Evolutionary conservation across 2,113 vertebrate genomes (phyloP), one percentile per base, ranked within the genome.

Genomic region (Leptobrachium ailaonicum): DNA sequence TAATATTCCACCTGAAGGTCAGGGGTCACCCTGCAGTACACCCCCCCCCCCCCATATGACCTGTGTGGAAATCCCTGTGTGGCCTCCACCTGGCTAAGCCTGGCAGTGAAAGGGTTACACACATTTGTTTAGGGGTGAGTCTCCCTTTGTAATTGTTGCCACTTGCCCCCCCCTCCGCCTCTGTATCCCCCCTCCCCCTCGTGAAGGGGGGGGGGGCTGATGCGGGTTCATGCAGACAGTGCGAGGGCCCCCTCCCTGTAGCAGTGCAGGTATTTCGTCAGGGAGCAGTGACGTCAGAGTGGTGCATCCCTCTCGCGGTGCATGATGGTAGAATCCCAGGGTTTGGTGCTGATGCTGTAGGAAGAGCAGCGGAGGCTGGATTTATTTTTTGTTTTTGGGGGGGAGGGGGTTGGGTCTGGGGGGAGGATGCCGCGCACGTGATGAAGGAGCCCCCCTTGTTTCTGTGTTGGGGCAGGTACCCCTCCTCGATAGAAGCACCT

Each of bases 271-370:
- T 80, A 68, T 80, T 80, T 80, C 47, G 14, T 53, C 64, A 41
- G 2, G 11, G 47, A 43, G 40, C 71, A 45, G 69, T 68, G 71
- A 80, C 71, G 78, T 80, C 78, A 80, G 69, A 56, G 44, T 74
- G 78, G 63, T 74, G 71, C 71, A 74, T 68, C 78, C 78, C 78
- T 74, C 78, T 73, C 64, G 78, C 78, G 74, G 73, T 41, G 78
- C 45, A 80, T 80, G 71, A 73, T 80, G 78, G 78, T 80, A 80
- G 60, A 80, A 74, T 80, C 78, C 64, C 78, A 80, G 68, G 60
- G 71, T 80, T 80, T 74, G 71, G 50, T 73, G 14, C 78, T 53
- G 5, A 14, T 56, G 71, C 78, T 56, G 20, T 73, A 66, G 40
- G 69, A 68, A 66, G 45, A 71, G 60, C 69, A 66, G 20, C 45